phyloP scores from a whole-genome alignment of 2,113 vertebrate genomes.

The Sceloporus undulatus region DNA sequence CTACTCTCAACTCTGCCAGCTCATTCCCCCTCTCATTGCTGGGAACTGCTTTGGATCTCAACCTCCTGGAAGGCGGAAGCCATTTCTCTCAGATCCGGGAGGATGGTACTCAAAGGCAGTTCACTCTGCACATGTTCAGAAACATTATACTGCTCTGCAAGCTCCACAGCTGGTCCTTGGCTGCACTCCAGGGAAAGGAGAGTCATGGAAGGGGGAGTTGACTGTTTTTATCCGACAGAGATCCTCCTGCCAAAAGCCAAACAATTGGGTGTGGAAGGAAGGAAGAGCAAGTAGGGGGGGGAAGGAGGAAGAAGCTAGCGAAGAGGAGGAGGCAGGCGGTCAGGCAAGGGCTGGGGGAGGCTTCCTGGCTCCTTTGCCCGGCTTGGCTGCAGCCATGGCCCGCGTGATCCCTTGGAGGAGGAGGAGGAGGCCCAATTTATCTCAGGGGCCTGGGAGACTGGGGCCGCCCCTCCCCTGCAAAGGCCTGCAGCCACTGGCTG shows the following conservation, averaged over 20 bases:
- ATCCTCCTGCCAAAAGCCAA: neutral
- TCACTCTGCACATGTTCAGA: neutral
- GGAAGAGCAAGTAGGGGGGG: no score
- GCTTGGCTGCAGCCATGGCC: neutral
- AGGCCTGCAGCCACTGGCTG: neutral
- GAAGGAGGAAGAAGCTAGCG: neutral
- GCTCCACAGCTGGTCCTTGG: neutral
- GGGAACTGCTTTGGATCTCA: no score
- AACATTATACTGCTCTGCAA: neutral
- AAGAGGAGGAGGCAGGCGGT: neutral
- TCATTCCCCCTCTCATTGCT: no score
- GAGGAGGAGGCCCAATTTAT: constrained; percentile 1
- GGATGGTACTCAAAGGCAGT: neutral
- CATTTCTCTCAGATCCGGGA: no score
- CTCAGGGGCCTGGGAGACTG: neutral
- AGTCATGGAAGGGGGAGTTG: no score
- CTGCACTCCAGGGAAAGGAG: neutral
- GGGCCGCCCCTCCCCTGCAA: neutral
- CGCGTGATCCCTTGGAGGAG: no score
- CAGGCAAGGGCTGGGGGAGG: neutral
- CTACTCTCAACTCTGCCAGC: no score
- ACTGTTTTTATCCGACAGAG: no score
- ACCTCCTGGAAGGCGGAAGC: no score
- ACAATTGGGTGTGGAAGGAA: no score
- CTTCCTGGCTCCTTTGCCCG: no score